Percentiles rank a stretch among this genome's conserved stretches.
phyloP scores from a whole-genome alignment of 2,797 vertebrate genomes.

The Lagorchestes hirsutus region DNA sequence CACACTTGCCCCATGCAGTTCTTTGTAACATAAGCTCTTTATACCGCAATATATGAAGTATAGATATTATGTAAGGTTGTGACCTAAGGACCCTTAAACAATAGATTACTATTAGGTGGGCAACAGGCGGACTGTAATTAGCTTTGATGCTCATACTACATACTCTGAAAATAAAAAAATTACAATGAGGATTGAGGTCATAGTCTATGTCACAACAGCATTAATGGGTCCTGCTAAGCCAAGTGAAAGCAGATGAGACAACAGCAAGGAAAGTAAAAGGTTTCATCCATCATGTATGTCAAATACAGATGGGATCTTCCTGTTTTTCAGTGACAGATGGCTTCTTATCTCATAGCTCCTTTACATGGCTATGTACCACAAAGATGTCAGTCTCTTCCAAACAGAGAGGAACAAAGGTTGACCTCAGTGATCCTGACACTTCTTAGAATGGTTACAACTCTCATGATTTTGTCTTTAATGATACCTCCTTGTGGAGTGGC shows the following conservation, averaged over 20 bases:
- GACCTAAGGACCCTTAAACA: slow-evolving; percentile 33
- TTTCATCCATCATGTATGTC: slow-evolving; percentile 35
- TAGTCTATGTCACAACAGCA: background rate
- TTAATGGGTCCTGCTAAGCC: slow-evolving; percentile 28
- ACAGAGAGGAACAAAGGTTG: slow-evolving; percentile 40
- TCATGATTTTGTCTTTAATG: background rate
- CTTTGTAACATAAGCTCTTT: background rate
- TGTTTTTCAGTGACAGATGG: slow-evolving; percentile 58
- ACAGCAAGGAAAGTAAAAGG: slow-evolving; percentile 39
- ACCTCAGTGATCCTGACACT: background rate
- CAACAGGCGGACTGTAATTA: slow-evolving; percentile 17
- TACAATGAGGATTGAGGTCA: background rate
- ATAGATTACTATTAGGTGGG: slow-evolving; percentile 23
- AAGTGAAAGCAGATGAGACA: slow-evolving; percentile 1
- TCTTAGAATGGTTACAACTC: background rate
- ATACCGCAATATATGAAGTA: background rate
- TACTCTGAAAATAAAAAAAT: slow-evolving; percentile 13
- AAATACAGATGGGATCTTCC: slow-evolving; percentile 59
- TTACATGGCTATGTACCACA: slow-evolving; percentile 18
- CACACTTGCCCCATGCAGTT: background rate
- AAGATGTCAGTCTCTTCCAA: slow-evolving; percentile 52
- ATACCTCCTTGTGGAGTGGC: background rate
- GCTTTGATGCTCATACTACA: background rate
- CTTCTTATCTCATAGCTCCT: slow-evolving; percentile 28
- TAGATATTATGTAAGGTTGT: background rate